phyloP scores from a whole-genome alignment of 1,140 invertebrate genomes.

The Drosophila sp. region DNA sequence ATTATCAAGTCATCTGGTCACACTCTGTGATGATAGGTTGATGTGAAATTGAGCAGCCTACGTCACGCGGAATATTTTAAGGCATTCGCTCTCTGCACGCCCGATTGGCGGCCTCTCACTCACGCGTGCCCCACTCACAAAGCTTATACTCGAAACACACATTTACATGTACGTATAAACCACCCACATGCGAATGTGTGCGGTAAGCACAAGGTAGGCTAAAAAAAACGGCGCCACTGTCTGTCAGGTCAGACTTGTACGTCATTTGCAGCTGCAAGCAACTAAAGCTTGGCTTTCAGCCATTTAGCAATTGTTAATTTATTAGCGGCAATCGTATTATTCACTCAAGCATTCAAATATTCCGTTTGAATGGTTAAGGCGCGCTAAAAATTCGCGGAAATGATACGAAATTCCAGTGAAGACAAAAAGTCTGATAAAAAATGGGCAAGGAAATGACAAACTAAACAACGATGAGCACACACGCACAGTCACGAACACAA shows the following conservation, averaged over 20 bases:
- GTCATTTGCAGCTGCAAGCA: slow-evolving; percentile 35
- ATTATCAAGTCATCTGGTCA: slow-evolving; percentile 55
- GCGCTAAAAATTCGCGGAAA: slow-evolving; percentile 71
- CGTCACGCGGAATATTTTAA: slow-evolving; percentile 58
- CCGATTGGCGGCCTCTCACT: slow-evolving; percentile 40
- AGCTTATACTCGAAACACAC: slow-evolving; percentile 1
- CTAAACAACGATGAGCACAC: slow-evolving; percentile 29
- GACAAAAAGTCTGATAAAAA: slow-evolving; percentile 49
- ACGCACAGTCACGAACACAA: slow-evolving; percentile 15
- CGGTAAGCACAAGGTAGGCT: slow-evolving; percentile 56
- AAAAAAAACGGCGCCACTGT: slow-evolving; percentile 57
- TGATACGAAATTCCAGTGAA: slow-evolving; percentile 69
- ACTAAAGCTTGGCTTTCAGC: slow-evolving; percentile 29
- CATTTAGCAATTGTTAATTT: slow-evolving; percentile 69
- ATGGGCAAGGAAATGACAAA: slow-evolving; percentile 40
- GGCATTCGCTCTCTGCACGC: slow-evolving; percentile 23
- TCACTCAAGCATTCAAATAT: slow-evolving; percentile 8
- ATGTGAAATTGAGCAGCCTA: slow-evolving; percentile 46
- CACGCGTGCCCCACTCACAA: slow-evolving; percentile 37
- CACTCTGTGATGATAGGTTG: slow-evolving; percentile 29
- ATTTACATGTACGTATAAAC: neutral
- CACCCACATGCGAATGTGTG: slow-evolving; percentile 21
- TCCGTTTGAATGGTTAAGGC: slow-evolving; percentile 26
- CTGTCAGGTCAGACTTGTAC: slow-evolving; percentile 45
- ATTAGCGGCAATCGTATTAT: slow-evolving; percentile 27